phyloP scores from a whole-genome alignment of 2,888 invertebrate genomes.

The Pterobdella sp. region DNA sequence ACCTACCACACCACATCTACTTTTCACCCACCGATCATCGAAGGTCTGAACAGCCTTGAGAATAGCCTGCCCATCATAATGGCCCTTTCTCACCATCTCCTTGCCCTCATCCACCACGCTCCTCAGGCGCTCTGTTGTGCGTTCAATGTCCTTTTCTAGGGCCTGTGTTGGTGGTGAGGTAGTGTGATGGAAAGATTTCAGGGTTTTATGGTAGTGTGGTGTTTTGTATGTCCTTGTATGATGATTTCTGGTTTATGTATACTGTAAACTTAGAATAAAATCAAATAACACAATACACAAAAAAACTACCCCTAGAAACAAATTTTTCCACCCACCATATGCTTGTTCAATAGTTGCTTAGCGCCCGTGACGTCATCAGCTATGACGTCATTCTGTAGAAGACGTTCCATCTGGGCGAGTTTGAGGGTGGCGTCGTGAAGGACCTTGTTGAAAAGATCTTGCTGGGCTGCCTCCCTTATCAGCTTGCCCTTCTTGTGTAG shows the following conservation, averaged over 20 bases:
- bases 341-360: constrained; percentile 78
- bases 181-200: not conserved
- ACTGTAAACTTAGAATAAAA: not conserved
- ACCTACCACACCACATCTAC: no score
- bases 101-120: constrained; percentile 68
- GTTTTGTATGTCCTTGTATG: no score
- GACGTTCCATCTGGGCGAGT: constrained; percentile 72
- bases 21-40: constrained; percentile 55
- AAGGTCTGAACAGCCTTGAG: constrained; percentile 68
- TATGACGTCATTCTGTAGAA: constrained; percentile 66
- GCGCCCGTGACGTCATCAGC: constrained; percentile 84
- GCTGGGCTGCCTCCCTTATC: constrained; percentile 69
- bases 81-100: constrained; percentile 83
- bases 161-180: constrained; percentile 51
- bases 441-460: constrained; percentile 59
- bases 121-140: constrained; percentile 73
- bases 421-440: constrained; percentile 79
- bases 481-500: constrained; percentile 61
- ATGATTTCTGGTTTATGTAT: not conserved
- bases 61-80: constrained; percentile 85
- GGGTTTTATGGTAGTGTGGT: no score
- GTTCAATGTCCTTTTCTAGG: constrained; percentile 73
- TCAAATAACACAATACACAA: not conserved
- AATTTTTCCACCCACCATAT: constrained; percentile 56
- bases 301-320: not conserved